Conservation (phyloP, 2,113 vertebrate genomes). For the Triplophysa rosa region DNA sequence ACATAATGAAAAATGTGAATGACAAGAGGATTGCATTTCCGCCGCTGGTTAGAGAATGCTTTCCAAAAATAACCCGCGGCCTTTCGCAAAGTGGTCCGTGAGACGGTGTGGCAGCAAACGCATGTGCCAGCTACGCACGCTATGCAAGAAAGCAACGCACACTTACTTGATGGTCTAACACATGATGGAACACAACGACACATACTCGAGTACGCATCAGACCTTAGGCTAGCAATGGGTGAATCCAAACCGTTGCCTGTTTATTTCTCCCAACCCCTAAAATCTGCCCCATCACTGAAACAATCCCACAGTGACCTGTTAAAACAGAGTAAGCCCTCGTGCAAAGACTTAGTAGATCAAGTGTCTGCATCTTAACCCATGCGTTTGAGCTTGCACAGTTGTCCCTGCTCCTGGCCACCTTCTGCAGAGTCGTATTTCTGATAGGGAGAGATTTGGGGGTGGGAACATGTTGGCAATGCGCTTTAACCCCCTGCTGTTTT, state of each 20-base stretch:
- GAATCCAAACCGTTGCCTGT: not conserved
- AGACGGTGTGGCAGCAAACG: constrained; percentile 53
- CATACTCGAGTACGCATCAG: not conserved
- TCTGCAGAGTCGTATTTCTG: constrained; percentile 50
- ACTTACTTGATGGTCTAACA: too few species aligned
- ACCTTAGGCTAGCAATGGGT: not conserved
- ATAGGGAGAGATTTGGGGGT: constrained; percentile 48
- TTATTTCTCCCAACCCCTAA: constrained; percentile 1
- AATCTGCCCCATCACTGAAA: constrained; percentile 34
- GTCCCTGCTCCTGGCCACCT: constrained; percentile 21
- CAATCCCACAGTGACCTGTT: constrained; percentile 26
- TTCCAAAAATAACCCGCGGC: constrained; percentile 43
- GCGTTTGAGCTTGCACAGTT: constrained; percentile 49
- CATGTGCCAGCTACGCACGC: constrained; percentile 27
- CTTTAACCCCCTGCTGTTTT: constrained; percentile 73
- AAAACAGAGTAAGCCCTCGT: constrained; percentile 44
- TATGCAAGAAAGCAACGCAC: not conserved
- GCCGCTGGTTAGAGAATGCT: constrained; percentile 35
- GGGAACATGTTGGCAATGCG: constrained; percentile 56
- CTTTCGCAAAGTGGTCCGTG: constrained; percentile 61
- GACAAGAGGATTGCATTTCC: constrained; percentile 42
- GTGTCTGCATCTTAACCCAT: constrained; percentile 43
- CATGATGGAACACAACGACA: not conserved
- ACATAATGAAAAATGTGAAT: constrained; percentile 26
- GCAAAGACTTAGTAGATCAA: constrained; percentile 44